Conservation (phyloP, 2,797 vertebrate species). For the Acanthiza pusilla region DNA sequence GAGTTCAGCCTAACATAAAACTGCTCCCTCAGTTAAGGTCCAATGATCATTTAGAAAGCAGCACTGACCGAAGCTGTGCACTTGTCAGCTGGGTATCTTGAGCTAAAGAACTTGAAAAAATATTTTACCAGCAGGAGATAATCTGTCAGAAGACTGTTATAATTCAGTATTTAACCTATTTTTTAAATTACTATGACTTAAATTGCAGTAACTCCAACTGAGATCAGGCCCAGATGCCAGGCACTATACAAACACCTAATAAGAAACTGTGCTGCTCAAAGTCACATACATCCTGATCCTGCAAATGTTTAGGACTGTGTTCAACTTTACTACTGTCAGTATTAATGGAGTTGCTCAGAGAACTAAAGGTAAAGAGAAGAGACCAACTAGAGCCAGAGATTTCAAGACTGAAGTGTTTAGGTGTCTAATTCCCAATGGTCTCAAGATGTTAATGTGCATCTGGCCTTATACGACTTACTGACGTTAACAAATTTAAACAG, state of each 20-base stretch:
- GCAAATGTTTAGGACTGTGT: conserved; percentile 19
- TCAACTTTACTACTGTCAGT: conserved; percentile 30
- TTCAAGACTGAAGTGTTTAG: not conserved
- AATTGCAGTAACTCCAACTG: conserved; percentile 14
- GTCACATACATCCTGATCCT: not conserved
- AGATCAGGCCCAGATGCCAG: conserved; percentile 21
- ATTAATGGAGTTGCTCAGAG: not conserved
- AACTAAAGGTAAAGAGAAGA: conserved; percentile 28
- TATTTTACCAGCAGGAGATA: not conserved
- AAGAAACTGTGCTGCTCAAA: not conserved
- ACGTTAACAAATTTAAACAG: conserved; percentile 13
- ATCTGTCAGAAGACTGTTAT: not conserved
- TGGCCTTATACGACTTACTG: not conserved
- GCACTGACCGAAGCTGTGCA: not conserved
- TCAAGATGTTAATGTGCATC: not conserved
- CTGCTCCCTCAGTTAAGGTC: not conserved
- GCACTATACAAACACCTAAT: not conserved
- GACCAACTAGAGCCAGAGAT: conserved; percentile 8
- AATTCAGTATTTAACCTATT: conserved; percentile 21
- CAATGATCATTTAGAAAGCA: not conserved
- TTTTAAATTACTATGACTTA: conserved; percentile 21
- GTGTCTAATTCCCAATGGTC: not conserved
- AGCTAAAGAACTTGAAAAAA: not conserved
- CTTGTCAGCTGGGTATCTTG: not conserved
- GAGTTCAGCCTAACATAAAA: not conserved